These are phyloP conservation scores for Meloe dianella DNA, from an alignment of 2,888 invertebrate genomes.

Conservation along the genomic window DNA sequence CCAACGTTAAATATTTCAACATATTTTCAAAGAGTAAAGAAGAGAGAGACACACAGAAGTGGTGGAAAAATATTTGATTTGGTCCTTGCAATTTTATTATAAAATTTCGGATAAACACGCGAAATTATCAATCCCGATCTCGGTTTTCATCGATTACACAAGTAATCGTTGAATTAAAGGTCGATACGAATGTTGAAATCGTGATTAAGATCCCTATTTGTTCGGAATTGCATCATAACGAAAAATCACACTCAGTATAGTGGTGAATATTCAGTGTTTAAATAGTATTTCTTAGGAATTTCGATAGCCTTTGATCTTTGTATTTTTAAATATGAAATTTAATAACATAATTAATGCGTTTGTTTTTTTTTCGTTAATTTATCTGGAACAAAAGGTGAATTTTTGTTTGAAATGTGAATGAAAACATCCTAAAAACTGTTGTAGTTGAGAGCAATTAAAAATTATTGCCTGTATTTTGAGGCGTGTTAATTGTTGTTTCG, in stretches of 20 bases:
- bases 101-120: no score
- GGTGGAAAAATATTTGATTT: no score
- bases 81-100: no score
- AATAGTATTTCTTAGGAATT: neutral
- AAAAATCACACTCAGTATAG: neutral
- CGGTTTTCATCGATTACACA: neutral
- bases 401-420: neutral
- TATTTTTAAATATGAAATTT: neutral
- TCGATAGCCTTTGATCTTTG: neutral
- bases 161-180: no score
- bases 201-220: neutral
- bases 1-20: neutral
- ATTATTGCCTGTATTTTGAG: slow-evolving; percentile 8
- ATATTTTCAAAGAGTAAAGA: neutral
- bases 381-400: neutral
- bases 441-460: slow-evolving; percentile 8
- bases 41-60: no score
- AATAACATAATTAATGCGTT: neutral
- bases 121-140: neutral
- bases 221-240: neutral
- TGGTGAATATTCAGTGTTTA: neutral
- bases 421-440: neutral
- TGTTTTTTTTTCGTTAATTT: neutral
- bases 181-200: no score
- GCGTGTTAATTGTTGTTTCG: slow-evolving; percentile 1